phyloP scores from a whole-genome alignment of 1,140 invertebrate species.

The Cherax destructor region DNA sequence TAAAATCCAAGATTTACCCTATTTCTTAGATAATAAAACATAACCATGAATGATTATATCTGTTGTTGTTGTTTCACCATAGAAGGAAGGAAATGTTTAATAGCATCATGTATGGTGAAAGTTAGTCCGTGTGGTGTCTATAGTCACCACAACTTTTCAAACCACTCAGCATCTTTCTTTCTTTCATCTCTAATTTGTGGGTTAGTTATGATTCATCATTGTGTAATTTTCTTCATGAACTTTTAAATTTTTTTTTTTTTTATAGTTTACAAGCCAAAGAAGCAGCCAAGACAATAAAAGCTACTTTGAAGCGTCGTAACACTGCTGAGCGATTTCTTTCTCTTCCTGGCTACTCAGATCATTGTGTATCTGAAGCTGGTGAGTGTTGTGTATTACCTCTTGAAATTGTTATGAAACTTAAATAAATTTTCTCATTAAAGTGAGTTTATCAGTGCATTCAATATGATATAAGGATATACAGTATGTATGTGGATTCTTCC shows the following conservation, averaged over 20 bases:
- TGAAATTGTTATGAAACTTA: not conserved
- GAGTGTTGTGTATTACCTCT: not conserved
- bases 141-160: too few relatives aligned
- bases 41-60: too few relatives aligned
- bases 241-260: not conserved
- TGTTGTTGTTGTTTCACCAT: too few relatives aligned
- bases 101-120: too few relatives aligned
- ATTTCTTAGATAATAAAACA: too few relatives aligned
- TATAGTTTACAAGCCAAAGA: constrained; percentile 72
- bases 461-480: not conserved
- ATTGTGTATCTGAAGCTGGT: constrained; percentile 33
- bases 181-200: too few relatives aligned
- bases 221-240: too few relatives aligned
- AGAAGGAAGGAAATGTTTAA: too few relatives aligned
- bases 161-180: too few relatives aligned
- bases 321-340: constrained; percentile 59
- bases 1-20: too few relatives aligned
- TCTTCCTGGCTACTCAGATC: constrained; percentile 53
- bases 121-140: too few relatives aligned
- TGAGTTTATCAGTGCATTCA: not conserved
- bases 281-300: constrained; percentile 71
- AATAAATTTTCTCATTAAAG: not conserved
- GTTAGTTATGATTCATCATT: too few relatives aligned
- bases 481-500: not conserved
- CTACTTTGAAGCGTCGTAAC: constrained; percentile 71